Evolutionary conservation across 2,797 vertebrate genomes (phyloP).

Genomic region (Propithecus deckenii): DNA sequence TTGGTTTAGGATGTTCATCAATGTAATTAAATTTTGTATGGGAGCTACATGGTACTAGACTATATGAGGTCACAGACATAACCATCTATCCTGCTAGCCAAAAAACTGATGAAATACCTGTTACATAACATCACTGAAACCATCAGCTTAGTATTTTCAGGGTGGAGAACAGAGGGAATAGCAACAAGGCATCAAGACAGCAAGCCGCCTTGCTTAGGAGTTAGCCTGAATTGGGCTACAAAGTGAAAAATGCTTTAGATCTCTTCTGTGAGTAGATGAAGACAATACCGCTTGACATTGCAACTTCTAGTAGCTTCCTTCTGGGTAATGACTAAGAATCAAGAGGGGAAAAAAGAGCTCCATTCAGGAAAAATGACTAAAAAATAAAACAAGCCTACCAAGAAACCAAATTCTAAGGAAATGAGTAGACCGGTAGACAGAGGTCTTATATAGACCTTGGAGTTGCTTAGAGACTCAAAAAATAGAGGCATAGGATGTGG

Average conservation of each 20-base stretch:
- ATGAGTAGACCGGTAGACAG: background rate
- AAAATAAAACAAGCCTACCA: conserved; percentile 25
- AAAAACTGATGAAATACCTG: conserved; percentile 66
- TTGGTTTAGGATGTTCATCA: conserved; percentile 9
- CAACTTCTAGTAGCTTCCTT: conserved; percentile 49
- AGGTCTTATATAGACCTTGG: background rate
- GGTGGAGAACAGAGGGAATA: conserved; percentile 52
- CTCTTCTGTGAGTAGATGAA: background rate
- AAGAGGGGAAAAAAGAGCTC: background rate
- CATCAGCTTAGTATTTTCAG: conserved; percentile 31
- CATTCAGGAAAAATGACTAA: conserved; percentile 46
- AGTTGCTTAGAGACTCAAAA: conserved; percentile 5
- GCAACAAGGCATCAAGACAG: background rate
- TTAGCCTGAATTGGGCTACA: background rate
- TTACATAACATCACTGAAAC: conserved; percentile 74
- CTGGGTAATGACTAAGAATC: conserved; percentile 24
- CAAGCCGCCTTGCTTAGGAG: conserved; percentile 3
- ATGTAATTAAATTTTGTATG: conserved; percentile 48
- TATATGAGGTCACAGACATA: conserved; percentile 43
- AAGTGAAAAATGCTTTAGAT: background rate
- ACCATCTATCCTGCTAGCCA: conserved; percentile 16
- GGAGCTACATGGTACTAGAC: background rate
- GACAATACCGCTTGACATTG: background rate
- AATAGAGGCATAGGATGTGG: background rate
- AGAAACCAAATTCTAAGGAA: conserved; percentile 46